Evolutionary conservation across 2,888 invertebrate species (phyloP), one percentile per base, ranked within the genome.

Genomic region (Cataglyphis altisquamis): DNA sequence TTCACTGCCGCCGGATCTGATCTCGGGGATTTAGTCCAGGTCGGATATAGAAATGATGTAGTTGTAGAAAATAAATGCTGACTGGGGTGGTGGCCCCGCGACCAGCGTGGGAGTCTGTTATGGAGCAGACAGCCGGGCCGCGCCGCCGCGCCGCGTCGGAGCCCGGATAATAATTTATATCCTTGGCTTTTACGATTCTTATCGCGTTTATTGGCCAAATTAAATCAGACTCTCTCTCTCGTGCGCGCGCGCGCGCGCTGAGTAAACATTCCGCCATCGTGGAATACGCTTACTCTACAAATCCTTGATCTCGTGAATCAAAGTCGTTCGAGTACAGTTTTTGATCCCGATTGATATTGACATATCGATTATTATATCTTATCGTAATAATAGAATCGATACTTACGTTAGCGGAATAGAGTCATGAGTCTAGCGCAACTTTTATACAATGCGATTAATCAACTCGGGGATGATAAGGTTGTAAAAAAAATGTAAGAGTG

Each of bases 21-120:
- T 92, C 96, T 97, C 90, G 98, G 97, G n/a, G 97, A 98, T 94
- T 96, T 98, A 91, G 97, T 98, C 91, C 97, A 97, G 97, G 97
- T 97, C 88, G 77, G 89, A 82, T 39, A 52, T 82, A 82, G 77
- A 88, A 88, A 83, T 75, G 77, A 82, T 41, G 72, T 70, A 83
- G 64, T 57, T 70, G 87, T 80, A 83, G 83, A 84, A 89, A 84
- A 87, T 83, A 85, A 85, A 84, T 83, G 84, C 87, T 84, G 87
- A 84, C 85, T 57, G 60, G 81, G 62, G 60, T 21, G 66, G n/a
- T 52, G 48, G 48, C 8, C 48, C 48, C 48, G 62, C 66, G 8
- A 21, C 32, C 36, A 29, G 52, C 75, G 39, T 18, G 55, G 57
- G 52, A 74, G 72, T 63, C 83, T 67, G 84, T 89, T 87, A 84